Conservation (phyloP, 2,888 invertebrate genomes). For the Parelbella ahira region DNA sequence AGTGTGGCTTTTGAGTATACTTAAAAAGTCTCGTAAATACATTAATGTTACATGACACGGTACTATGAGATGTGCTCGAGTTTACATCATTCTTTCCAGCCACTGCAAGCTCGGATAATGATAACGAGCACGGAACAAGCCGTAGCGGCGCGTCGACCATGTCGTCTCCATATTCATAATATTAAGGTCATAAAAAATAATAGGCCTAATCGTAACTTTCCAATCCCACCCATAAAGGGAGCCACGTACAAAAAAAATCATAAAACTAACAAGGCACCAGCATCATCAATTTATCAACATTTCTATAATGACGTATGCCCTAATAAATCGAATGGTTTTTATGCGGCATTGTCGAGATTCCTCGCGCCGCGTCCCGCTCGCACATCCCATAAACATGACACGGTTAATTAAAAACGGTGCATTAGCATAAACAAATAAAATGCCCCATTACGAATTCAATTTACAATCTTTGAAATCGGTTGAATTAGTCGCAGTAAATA, state of each 20-base stretch:
- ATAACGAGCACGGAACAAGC: no score
- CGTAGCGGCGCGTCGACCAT: no score
- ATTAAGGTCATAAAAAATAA: slow-evolving; percentile 27
- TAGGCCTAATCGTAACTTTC: slow-evolving; percentile 25
- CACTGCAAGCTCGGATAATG: no score
- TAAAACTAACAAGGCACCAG: slow-evolving; percentile 39
- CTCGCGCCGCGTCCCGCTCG: slow-evolving; percentile 39
- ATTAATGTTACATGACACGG: no score
- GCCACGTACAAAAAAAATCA: slow-evolving; percentile 8
- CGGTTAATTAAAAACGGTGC: slow-evolving; percentile 71
- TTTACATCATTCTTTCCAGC: no score
- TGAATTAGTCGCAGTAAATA: slow-evolving; percentile 78
- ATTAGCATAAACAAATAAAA: slow-evolving; percentile 81
- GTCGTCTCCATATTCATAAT: slow-evolving; percentile 6
- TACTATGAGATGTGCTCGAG: no score
- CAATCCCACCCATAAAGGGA: slow-evolving; percentile 33
- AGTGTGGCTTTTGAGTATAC: no score
- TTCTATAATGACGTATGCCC: slow-evolving; percentile 66
- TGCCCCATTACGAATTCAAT: slow-evolving; percentile 77
- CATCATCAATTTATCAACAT: slow-evolving; percentile 52
- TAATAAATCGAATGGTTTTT: slow-evolving; percentile 56
- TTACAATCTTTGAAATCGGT: slow-evolving; percentile 76
- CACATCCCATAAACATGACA: slow-evolving; percentile 45
- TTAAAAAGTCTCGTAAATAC: no score
- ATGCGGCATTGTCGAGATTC: slow-evolving; percentile 51